Conservation (phyloP, 2,888 invertebrate genomes). For the Caenorhabditis macrosperma region DNA sequence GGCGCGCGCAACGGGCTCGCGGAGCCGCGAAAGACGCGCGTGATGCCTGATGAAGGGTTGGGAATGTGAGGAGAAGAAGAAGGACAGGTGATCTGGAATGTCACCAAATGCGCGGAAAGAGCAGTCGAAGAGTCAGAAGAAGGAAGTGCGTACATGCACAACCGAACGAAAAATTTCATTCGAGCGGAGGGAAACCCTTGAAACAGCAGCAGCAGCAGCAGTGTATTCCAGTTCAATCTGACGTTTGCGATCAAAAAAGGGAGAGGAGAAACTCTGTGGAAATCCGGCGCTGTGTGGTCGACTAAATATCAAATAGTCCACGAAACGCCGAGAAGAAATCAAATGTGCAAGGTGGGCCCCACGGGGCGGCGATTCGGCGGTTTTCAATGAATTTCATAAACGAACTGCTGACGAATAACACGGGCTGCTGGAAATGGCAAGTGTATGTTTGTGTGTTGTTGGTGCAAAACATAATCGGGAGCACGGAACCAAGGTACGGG, state of each 20-base stretch:
- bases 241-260: slow-evolving; percentile 8
- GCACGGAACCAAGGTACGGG: background rate
- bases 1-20: slow-evolving; percentile 1
- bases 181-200: slow-evolving; percentile 30
- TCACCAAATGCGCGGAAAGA: background rate
- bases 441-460: background rate
- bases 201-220: background rate
- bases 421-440: slow-evolving; percentile 1
- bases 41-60: slow-evolving; percentile 30
- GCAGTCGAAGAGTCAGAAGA: background rate
- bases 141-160: slow-evolving; percentile 7
- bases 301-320: background rate
- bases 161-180: slow-evolving; percentile 13
- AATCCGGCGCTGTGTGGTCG: background rate
- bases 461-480: slow-evolving; percentile 8
- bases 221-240: slow-evolving; percentile 16
- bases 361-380: background rate
- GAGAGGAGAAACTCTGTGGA: no score
- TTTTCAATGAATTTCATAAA: slow-evolving; percentile 56
- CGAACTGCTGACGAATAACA: slow-evolving; percentile 39
- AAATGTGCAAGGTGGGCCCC: background rate
- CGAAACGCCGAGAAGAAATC: background rate
- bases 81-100: slow-evolving; percentile 37
- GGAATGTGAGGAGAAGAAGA: background rate
- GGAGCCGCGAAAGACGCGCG: slow-evolving; percentile 22